A percentile compares a stretch with the other conserved stretches of the same genome.
Conservation (phyloP, 2,888 invertebrate genomes). For the Calliphora vomitoria region DNA sequence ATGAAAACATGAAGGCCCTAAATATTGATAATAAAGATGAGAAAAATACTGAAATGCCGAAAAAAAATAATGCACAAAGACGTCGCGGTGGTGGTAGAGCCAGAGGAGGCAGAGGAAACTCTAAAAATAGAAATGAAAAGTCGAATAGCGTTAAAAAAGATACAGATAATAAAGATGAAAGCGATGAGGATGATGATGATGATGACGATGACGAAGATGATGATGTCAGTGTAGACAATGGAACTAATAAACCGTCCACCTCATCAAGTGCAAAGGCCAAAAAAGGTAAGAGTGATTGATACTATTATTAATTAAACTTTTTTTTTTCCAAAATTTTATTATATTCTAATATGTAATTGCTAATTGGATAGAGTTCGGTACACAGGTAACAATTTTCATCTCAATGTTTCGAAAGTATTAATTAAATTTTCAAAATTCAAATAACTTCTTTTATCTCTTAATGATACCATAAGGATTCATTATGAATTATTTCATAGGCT, state of each 20-base stretch:
- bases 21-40: neutral
- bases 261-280: neutral
- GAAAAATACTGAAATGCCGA: neutral
- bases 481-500: no score
- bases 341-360: no score
- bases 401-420: no score
- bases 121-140: neutral
- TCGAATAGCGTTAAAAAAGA: neutral
- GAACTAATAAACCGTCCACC: neutral
- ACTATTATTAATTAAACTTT: no score
- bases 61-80: neutral
- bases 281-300: neutral
- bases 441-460: no score
- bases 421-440: no score
- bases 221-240: neutral
- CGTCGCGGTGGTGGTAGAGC: neutral
- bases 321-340: no score
- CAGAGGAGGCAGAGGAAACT: neutral
- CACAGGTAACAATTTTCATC: no score
- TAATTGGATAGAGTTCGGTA: no score
- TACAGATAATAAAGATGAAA: neutral
- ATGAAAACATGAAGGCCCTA: neutral
- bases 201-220: slow-evolving; percentile 6
- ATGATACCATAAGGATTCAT: no score
- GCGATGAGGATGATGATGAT: neutral